phyloP scores from a whole-genome alignment of 2,797 vertebrate species.

The Nasua narica region DNA sequence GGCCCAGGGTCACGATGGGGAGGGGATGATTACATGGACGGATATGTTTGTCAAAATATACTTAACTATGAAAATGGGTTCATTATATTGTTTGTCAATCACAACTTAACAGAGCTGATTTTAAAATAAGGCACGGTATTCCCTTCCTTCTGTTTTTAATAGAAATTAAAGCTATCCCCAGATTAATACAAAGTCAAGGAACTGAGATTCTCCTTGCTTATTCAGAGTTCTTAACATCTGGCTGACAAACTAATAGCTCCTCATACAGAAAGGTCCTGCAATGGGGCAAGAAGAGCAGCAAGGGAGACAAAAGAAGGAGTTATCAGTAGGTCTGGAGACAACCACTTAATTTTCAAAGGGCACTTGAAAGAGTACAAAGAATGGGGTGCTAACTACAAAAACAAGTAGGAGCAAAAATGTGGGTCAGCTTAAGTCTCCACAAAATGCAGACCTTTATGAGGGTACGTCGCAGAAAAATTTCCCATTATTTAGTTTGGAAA shows the following conservation, averaged over 20 bases:
- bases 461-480: not conserved
- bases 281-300: not conserved
- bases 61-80: not conserved
- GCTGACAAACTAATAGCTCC: not conserved
- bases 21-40: too few relatives aligned
- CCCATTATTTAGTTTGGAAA: not conserved
- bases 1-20: not conserved
- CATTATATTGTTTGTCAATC: not conserved
- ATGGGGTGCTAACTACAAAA: not conserved
- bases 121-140: not conserved
- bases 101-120: not conserved
- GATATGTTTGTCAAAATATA: not conserved
- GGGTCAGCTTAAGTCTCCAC: not conserved
- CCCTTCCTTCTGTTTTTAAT: not conserved
- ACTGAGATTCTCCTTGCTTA: not conserved
- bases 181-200: not conserved
- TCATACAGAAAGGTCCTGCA: not conserved
- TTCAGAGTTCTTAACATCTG: not conserved
- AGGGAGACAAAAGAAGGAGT: not conserved
- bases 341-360: not conserved
- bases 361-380: not conserved
- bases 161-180: not conserved
- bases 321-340: not conserved
- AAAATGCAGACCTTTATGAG: not conserved
- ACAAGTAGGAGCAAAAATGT: not conserved